Percentiles rank a stretch among this genome's conserved stretches.
Evolutionary conservation across 2,888 invertebrate genomes (phyloP).

Genomic region (Eilema griseolum): DNA sequence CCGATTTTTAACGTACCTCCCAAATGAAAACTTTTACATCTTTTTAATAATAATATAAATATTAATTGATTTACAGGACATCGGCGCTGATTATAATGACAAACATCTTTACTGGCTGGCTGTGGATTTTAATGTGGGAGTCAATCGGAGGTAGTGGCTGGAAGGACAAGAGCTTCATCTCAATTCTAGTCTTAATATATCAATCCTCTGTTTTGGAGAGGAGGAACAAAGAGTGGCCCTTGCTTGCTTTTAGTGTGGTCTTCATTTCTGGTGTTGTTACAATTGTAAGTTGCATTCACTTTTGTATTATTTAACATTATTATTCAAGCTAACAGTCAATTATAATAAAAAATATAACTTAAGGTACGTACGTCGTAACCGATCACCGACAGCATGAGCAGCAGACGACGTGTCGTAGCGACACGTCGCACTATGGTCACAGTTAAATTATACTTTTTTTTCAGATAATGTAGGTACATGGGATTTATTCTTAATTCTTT

Average conservation of each 20-base stretch:
- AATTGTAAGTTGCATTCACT: slow-evolving; percentile 82
- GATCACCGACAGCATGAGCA: too few species aligned
- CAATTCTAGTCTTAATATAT: slow-evolving; percentile 88
- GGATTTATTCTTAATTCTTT: too few species aligned
- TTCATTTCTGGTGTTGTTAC: slow-evolving; percentile 88
- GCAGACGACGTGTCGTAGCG: too few species aligned
- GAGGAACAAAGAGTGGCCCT: slow-evolving; percentile 85
- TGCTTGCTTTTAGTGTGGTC: slow-evolving; percentile 85
- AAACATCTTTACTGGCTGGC: slow-evolving; percentile 86
- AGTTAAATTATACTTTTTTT: too few species aligned
- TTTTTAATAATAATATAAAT: too few species aligned
- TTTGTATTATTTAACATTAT: neutral
- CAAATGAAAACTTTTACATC: too few species aligned
- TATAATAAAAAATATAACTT: too few species aligned
- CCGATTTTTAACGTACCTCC: too few species aligned
- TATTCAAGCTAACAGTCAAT: too few species aligned
- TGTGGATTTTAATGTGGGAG: slow-evolving; percentile 87
- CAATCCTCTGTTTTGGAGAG: slow-evolving; percentile 83
- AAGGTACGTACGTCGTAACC: too few species aligned
- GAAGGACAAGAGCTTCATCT: slow-evolving; percentile 85
- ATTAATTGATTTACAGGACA: slow-evolving; percentile 81
- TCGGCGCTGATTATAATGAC: slow-evolving; percentile 85
- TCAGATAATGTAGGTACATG: too few species aligned
- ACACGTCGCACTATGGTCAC: too few species aligned
- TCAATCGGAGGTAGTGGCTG: slow-evolving; percentile 73